Evolutionary conservation across 23 tunicate species (phyloP).

Genomic region (Phallusia fumigata): DNA sequence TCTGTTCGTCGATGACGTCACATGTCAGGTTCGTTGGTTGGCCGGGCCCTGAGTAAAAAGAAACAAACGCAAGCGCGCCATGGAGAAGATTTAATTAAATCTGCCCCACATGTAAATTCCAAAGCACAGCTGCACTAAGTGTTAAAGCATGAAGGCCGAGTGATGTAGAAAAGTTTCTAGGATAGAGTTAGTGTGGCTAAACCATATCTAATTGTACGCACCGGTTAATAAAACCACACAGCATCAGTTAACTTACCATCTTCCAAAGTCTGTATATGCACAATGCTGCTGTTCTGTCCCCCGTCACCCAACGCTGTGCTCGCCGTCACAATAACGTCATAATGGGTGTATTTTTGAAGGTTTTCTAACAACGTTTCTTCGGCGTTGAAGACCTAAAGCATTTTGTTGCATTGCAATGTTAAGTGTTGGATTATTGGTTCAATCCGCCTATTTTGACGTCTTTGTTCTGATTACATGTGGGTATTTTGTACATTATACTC

Average conservation of each 20-base stretch:
- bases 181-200: neutral
- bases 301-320: constrained; percentile 79
- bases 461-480: no score
- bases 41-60: constrained; percentile 9
- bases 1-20: constrained; percentile 5
- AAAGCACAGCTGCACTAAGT: neutral
- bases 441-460: no score
- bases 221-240: no score
- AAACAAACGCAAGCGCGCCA: neutral
- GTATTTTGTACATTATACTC: no score
- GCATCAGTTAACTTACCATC: constrained; percentile 40
- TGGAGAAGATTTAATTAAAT: neutral
- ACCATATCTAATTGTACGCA: no score
- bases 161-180: neutral
- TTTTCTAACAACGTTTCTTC: constrained; percentile 19
- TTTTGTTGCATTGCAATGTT: no score
- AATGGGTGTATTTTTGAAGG: constrained; percentile 47
- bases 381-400: constrained; percentile 27
- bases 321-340: constrained; percentile 58
- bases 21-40: constrained; percentile 14
- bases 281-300: constrained; percentile 38
- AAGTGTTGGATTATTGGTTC: no score
- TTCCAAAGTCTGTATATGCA: constrained; percentile 31
- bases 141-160: neutral
- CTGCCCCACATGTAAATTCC: neutral